Percentiles rank a stretch among this genome's conserved stretches.
Conservation (phyloP, 1,140 invertebrate species). For the Pachypsylla venusta region DNA sequence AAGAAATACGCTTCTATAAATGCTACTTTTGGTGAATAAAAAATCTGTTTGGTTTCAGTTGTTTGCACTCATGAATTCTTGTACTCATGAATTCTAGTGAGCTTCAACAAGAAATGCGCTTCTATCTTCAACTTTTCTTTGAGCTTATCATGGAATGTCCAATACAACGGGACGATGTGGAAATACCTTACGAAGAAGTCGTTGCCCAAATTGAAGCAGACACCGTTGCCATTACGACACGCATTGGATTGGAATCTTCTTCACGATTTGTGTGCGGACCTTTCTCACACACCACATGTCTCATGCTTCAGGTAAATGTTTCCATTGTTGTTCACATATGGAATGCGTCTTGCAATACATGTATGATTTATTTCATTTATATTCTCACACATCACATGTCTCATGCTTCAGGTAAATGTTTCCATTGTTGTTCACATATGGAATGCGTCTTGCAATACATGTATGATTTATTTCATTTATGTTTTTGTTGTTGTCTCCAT, state of each 20-base stretch:
- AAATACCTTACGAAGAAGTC: slow-evolving; percentile 53
- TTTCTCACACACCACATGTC: slow-evolving; percentile 40
- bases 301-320: slow-evolving; percentile 37
- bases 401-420: slow-evolving; percentile 37
- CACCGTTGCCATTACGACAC: slow-evolving; percentile 40
- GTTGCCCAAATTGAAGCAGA: slow-evolving; percentile 59
- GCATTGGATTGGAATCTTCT: slow-evolving; percentile 41
- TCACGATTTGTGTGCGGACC: slow-evolving; percentile 43
- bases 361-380: no score
- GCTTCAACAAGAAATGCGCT: slow-evolving; percentile 41
- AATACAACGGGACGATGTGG: slow-evolving; percentile 37
- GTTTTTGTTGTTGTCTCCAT: no score
- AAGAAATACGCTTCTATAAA: slow-evolving; percentile 46
- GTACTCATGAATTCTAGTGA: slow-evolving; percentile 53
- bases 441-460: background rate
- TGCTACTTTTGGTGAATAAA: no score
- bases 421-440: no score
- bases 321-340: no score
- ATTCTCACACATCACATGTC: slow-evolving; percentile 41
- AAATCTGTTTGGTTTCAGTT: slow-evolving; percentile 43
- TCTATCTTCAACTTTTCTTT: slow-evolving; percentile 54
- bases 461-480: no score
- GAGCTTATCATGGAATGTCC: slow-evolving; percentile 53
- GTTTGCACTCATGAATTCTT: slow-evolving; percentile 54
- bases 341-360: background rate